Evolutionary conservation across 2,888 invertebrate species (phyloP).

Genomic region (Hypena proboscidalis): DNA sequence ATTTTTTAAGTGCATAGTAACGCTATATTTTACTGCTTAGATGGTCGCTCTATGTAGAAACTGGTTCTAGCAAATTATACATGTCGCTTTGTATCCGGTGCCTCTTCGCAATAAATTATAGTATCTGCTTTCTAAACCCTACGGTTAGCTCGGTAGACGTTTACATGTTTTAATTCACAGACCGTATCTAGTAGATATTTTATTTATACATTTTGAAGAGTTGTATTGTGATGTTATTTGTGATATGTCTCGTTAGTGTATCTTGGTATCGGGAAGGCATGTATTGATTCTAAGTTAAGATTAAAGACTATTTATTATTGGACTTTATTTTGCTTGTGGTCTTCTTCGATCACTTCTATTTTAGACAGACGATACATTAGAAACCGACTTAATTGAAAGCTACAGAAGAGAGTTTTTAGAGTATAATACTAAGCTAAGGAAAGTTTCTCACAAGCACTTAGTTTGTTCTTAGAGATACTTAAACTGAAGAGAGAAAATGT

Average conservation of each 20-base stretch:
- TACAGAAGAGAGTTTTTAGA: too few relatives aligned
- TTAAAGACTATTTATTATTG: too few relatives aligned
- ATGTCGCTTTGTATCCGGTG: constrained; percentile 66
- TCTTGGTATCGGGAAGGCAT: background rate
- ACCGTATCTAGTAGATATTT: constrained; percentile 18
- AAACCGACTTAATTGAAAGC: too few relatives aligned
- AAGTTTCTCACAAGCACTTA: too few relatives aligned
- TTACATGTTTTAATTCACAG: constrained; percentile 36
- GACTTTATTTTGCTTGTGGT: background rate
- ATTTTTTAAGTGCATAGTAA: constrained; percentile 44
- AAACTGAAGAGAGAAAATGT: too few relatives aligned
- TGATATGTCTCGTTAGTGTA: constrained; percentile 22
- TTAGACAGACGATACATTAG: too few relatives aligned
- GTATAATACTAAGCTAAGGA: too few relatives aligned
- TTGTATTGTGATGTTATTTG: constrained; percentile 38
- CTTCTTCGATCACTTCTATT: too few relatives aligned
- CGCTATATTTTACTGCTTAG: constrained; percentile 38
- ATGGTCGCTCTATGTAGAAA: constrained; percentile 49
- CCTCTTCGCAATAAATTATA: constrained; percentile 71
- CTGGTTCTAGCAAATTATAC: constrained; percentile 73
- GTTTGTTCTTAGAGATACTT: too few relatives aligned
- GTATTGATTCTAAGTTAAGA: background rate
- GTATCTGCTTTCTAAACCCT: constrained; percentile 70
- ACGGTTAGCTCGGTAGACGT: constrained; percentile 49
- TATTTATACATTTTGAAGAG: constrained; percentile 39